Evolutionary conservation across 53 echinoderm and acorn worm genomes (phyloP), one percentile per base, ranked within the genome.

Genomic region (Temnopleurus reevesii): DNA sequence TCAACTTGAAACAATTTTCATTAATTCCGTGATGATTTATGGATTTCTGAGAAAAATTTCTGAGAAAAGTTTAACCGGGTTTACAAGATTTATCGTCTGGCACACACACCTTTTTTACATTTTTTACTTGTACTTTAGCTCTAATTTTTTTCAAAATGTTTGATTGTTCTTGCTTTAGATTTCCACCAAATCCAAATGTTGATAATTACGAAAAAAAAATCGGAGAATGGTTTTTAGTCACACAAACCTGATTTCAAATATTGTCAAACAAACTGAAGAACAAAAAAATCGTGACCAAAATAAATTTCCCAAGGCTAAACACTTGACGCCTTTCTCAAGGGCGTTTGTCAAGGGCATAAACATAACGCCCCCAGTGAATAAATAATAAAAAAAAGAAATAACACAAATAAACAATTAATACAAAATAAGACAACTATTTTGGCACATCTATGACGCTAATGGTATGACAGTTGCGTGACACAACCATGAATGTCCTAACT

Each of bases 361-460:
- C 63, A 63, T 63, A 63, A 63, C 63, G 29, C 63, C 63, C 63
- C 30, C n/a, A n/a, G n/a, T n/a, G n/a, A n/a, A n/a, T n/a, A n/a
- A n/a, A n/a, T n/a, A n/a, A n/a, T n/a, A n/a, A n/a, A 33, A 27
- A 30, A 61, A 61, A 61, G 12, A 61, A 33, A 63, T n/a, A n/a
- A n/a, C 17, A 12, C 4, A 12, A 63, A 63, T 63, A 28, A 63
- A 63, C 63, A 26, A 63, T 57, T 63, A 30, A 33, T 33, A 30
- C 31, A 63, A 63, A 33, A 26, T 4, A 30, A n/a, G 8, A 58
- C 24, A 58, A 58, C 25, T 26, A 58, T 21, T 58, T 58, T 58
- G 5, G 27, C 27, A 58, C 58, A 24, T 26, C 58, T 25, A 29
- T 30, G 63, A 63, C 31, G 15, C 13, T 30, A 31, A 63, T 33